Evolutionary conservation across 2,888 invertebrate species (phyloP), one percentile per base, ranked within the genome.

Genomic region (Drosophila macrospina): DNA sequence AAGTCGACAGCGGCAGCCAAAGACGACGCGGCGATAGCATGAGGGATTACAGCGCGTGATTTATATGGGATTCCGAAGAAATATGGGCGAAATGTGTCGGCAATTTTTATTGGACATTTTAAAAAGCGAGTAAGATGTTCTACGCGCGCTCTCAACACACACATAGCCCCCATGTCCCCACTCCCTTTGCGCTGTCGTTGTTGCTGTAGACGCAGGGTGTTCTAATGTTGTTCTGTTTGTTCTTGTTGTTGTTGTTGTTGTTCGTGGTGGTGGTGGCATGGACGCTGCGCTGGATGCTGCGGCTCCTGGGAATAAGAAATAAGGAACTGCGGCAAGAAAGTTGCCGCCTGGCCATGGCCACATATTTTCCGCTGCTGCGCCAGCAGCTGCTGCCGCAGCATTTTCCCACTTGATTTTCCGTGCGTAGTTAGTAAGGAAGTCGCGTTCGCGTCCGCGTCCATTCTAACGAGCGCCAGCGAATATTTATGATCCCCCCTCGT

Each of bases 61-160:
- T 92, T 92, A 92, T 92, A 92, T 92, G 92, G 92, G 92, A 92
- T 92, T 92, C 90, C 86, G 88, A 91, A 92, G 92, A 92, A 92
- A 92, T 92, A 92, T 92, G 91, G 91, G 91, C 90, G 90, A 92
- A 92, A 92, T 92, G 92, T 92, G 92, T 92, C 92, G 92, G 92
- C 92, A 92, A 92, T 92, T 92, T 92, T 92, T 92, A 92, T 92
- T 92, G 92, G 91, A 91, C 92, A 92, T 92, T 92, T 92, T 91
- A 91, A 92, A 92, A 91, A 91, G 91, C 90, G 83, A 92, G 90
- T 92, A 92, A 92, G 92, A 92, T 90, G 90, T 91, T 91, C 88
- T 87, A 88, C 86, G 82, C 80, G 75, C 78, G 75, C 77, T 70
- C 73, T 70, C 54, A 68, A 24, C 62, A 62, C 68, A 57, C 54